Evolutionary conservation across 2,888 invertebrate genomes (phyloP).

Genomic region (Drosophila mulleri): DNA sequence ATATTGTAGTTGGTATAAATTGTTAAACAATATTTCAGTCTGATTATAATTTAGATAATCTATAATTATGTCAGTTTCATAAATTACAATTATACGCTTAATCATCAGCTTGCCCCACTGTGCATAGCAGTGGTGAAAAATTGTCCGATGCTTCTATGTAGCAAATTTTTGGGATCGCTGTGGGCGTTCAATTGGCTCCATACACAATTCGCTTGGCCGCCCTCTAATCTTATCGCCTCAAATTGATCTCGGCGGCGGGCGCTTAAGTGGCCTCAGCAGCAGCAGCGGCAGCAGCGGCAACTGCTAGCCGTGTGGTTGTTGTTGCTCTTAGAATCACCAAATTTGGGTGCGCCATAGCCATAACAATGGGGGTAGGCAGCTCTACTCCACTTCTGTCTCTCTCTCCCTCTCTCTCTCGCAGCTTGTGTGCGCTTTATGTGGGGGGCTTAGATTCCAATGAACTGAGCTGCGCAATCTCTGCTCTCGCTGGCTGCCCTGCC

Average conservation of each 20-base stretch:
- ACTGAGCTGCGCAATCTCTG: slow-evolving; percentile 34
- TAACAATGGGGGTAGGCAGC: slow-evolving; percentile 45
- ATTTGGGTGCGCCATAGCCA: slow-evolving; percentile 57
- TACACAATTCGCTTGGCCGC: slow-evolving; percentile 62
- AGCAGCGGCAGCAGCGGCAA: slow-evolving; percentile 1
- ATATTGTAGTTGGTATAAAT: too few species aligned
- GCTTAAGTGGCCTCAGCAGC: slow-evolving; percentile 49
- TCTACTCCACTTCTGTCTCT: slow-evolving; percentile 13
- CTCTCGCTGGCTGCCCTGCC: slow-evolving; percentile 39
- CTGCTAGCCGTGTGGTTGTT: slow-evolving; percentile 13
- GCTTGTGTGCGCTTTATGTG: slow-evolving; percentile 16
- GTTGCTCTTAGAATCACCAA: slow-evolving; percentile 53
- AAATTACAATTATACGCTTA: too few species aligned
- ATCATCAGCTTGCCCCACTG: slow-evolving; percentile 28
- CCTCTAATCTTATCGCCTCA: slow-evolving; percentile 74
- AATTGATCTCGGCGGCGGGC: slow-evolving; percentile 59
- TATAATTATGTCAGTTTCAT: too few species aligned
- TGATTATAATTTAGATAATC: too few species aligned
- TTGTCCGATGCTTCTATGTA: slow-evolving; percentile 57
- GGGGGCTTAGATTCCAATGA: slow-evolving; percentile 50
- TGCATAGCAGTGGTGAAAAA: slow-evolving; percentile 54
- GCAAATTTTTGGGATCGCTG: slow-evolving; percentile 49
- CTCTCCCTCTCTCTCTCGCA: not conserved
- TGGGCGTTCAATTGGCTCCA: slow-evolving; percentile 65
- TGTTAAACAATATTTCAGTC: too few species aligned